These are phyloP conservation scores for Coilia nasus DNA, from an alignment of 2,797 vertebrate species.

Conservation along the genomic window DNA sequence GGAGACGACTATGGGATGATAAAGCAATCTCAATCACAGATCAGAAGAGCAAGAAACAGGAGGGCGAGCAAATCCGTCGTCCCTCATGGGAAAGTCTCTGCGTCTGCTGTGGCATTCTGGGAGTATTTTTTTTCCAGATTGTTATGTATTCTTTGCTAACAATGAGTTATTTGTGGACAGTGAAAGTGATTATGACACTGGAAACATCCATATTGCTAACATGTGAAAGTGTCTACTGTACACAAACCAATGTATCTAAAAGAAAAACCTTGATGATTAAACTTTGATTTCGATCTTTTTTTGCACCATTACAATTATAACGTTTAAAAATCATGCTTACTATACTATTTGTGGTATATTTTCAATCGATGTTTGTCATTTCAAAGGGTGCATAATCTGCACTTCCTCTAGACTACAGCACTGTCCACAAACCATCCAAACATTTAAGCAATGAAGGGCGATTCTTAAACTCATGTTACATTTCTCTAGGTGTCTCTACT, in stretches of 20 bases:
- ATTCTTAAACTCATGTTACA: too few species aligned
- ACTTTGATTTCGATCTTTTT: background rate
- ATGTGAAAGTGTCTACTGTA: background rate
- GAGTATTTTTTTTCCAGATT: background rate
- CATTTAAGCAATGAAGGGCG: too few species aligned
- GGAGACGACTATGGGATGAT: background rate
- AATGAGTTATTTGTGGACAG: background rate
- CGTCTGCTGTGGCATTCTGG: background rate
- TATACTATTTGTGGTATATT: slow-evolving; percentile 44
- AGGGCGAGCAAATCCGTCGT: background rate
- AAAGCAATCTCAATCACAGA: background rate
- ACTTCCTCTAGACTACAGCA: too few species aligned
- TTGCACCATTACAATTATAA: background rate
- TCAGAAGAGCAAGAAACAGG: background rate
- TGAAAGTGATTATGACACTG: background rate
- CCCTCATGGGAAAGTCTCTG: background rate
- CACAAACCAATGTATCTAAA: background rate
- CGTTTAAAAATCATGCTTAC: slow-evolving; percentile 51
- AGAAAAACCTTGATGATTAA: background rate
- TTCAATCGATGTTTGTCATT: slow-evolving; percentile 61
- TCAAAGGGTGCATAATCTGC: slow-evolving; percentile 49
- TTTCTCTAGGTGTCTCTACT: too few species aligned
- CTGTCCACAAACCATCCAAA: too few species aligned
- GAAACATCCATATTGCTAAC: background rate
- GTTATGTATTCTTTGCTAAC: background rate